These are phyloP conservation scores for Morpho deidamia DNA, from an alignment of 2,888 invertebrate genomes.

Conservation along the genomic window DNA sequence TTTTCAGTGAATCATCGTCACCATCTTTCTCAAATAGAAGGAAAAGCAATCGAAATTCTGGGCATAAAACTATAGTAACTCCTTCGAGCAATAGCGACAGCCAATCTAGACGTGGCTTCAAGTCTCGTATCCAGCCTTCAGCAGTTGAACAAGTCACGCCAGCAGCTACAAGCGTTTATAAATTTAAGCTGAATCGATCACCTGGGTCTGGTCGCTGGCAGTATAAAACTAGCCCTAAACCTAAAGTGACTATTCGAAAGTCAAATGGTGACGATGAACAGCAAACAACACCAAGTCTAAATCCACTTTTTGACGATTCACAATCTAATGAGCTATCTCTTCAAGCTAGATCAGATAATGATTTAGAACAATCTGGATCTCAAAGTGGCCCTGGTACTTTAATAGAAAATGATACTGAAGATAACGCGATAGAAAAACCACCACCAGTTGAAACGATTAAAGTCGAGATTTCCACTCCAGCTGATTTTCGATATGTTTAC, in stretches of 20 bases:
- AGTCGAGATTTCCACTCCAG: slow-evolving; percentile 92
- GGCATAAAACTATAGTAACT: slow-evolving; percentile 60
- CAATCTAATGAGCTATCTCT: slow-evolving; percentile 76
- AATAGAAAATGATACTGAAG: slow-evolving; percentile 80
- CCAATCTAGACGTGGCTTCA: slow-evolving; percentile 81
- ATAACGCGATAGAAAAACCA: slow-evolving; percentile 81
- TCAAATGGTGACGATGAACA: slow-evolving; percentile 77
- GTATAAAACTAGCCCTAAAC: slow-evolving; percentile 93
- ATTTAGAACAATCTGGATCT: slow-evolving; percentile 86
- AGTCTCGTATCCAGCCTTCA: slow-evolving; percentile 81
- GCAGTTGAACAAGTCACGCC: slow-evolving; percentile 74
- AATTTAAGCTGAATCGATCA: slow-evolving; percentile 89
- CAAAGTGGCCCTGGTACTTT: slow-evolving; percentile 79
- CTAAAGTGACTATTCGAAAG: slow-evolving; percentile 88
- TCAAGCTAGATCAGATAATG: slow-evolving; percentile 79
- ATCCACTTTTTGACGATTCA: slow-evolving; percentile 60
- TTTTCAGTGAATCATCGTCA: slow-evolving; percentile 79
- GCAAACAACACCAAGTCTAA: slow-evolving; percentile 65
- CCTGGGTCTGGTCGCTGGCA: slow-evolving; percentile 94
- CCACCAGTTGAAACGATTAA: slow-evolving; percentile 88
- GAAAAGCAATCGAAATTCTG: slow-evolving; percentile 63
- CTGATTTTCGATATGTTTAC: slow-evolving; percentile 90
- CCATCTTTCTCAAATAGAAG: slow-evolving; percentile 75
- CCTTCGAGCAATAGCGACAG: slow-evolving; percentile 59
- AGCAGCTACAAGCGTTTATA: slow-evolving; percentile 81